Conservation (phyloP, 2,797 vertebrate genomes). For the Galaxias olidus region DNA sequence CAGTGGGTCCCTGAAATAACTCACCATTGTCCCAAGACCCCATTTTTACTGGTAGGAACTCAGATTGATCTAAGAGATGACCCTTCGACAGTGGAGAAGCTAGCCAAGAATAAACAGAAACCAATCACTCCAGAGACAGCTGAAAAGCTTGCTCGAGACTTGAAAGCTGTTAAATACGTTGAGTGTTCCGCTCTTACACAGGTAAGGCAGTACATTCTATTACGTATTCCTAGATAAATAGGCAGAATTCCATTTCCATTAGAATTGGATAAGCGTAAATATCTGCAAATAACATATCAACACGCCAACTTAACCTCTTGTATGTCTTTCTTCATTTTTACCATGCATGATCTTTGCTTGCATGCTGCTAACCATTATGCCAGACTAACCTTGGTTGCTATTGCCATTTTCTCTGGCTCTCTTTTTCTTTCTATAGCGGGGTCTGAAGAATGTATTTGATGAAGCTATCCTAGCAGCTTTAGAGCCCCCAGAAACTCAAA, state of each 20-base stretch:
- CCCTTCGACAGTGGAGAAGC: slow-evolving; percentile 78
- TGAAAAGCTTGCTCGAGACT: slow-evolving; percentile 78
- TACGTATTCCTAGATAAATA: too few species aligned
- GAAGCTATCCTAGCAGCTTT: slow-evolving; percentile 99
- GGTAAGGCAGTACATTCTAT: too few species aligned
- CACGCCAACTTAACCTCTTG: too few species aligned
- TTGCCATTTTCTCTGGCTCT: slow-evolving; percentile 42
- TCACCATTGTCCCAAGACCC: slow-evolving; percentile 83
- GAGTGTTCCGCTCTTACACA: slow-evolving; percentile 82
- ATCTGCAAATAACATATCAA: too few species aligned
- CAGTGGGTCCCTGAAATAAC: slow-evolving; percentile 82
- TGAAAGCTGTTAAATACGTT: slow-evolving; percentile 83
- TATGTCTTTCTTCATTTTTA: too few species aligned
- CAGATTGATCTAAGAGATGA: slow-evolving; percentile 82
- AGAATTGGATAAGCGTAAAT: too few species aligned
- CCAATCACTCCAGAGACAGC: slow-evolving; percentile 78
- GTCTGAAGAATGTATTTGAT: slow-evolving; percentile 99
- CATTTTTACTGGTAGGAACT: slow-evolving; percentile 81
- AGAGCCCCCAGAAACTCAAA: slow-evolving; percentile 98
- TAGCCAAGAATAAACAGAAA: slow-evolving; percentile 84
- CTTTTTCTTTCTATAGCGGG: slow-evolving; percentile 88
- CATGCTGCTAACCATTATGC: too few species aligned
- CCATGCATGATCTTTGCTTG: too few species aligned
- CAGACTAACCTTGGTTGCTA: too few species aligned
- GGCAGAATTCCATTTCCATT: too few species aligned